Evolutionary conservation across 2,888 invertebrate species (phyloP), one percentile per base, ranked within the genome.

Genomic region (Dicranocentrus wangi): DNA sequence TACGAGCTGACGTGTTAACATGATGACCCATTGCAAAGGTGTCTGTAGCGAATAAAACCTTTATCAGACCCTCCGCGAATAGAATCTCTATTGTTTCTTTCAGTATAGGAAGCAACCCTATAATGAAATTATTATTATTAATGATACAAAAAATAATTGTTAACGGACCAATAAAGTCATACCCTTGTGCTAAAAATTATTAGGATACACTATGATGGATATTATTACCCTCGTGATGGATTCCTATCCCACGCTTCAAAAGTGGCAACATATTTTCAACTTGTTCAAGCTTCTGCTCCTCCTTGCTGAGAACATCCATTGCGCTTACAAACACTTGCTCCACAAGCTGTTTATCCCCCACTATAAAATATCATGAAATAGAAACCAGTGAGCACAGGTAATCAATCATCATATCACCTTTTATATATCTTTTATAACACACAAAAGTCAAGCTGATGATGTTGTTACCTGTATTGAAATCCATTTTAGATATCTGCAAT

Each of bases 1-100:
- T 99, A 87, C 99, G 93, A 0, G 99, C 99, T 2, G 99, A 99
- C 99, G 99, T 99, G 90, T 99, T 99, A 8, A 99, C 93, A 92
- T 84, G 89, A 51, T 2, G 90, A 0, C 99, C 99, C 99, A 99
- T 99, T 19, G 99, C 97, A 90, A 99, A 99, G 0, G 99, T 99
- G 90, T 99, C 99, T 0, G 99, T 99, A 0, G 99, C 99, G 90
- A 99, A 99, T 0, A 99, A 90, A 0, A 97, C 97, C 91, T 99
- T 99, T 53, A 99, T 94, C 72, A 99, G 92, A 1, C 99, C 99
- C 89, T 99, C 96, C 0, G 97, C 95, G 88, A 99, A 99, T 39
- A 99, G 90, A 87, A 99, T 99, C 90, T 99, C 99, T 73, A 99
- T 97, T 0, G 98, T 98, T 91, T 99, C 99, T 89, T 99, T 99